Conservation (phyloP, 2,113 vertebrate genomes). For the Arenaria interpres region DNA sequence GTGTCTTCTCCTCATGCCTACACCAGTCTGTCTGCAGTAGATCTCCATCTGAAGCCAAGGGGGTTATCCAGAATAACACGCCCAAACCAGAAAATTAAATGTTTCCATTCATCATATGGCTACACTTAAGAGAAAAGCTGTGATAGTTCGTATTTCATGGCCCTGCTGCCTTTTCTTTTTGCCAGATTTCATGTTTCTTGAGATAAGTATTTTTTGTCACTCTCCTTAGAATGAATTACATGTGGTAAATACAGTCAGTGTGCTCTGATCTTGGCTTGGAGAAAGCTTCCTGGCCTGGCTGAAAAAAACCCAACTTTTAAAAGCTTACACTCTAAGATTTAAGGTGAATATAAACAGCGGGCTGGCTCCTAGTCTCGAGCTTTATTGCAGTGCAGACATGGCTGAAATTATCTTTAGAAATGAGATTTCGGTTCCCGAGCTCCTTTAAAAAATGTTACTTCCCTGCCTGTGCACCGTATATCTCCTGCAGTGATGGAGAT, state of each 20-base stretch:
- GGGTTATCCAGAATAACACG: neutral
- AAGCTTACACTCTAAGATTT: neutral
- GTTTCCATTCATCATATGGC: neutral
- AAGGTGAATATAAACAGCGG: neutral
- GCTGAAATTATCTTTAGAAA: constrained; percentile 4
- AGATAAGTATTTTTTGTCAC: neutral
- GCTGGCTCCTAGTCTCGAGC: neutral
- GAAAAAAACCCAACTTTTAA: neutral
- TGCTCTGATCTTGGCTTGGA: neutral
- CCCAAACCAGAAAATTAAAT: neutral
- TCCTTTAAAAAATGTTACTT: neutral
- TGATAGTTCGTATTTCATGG: neutral
- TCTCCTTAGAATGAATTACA: neutral
- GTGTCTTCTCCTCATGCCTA: neutral
- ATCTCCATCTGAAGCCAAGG: neutral
- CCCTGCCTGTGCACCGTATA: neutral
- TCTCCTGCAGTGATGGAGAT: neutral
- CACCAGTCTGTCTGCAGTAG: neutral
- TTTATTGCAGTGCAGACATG: neutral
- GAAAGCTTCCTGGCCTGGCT: neutral
- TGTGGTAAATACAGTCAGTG: neutral
- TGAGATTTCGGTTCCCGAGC: neutral
- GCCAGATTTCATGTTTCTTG: neutral
- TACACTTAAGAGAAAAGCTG: neutral
- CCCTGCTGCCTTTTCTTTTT: neutral